Evolutionary conservation across 2,113 vertebrate genomes (phyloP), one percentile per base, ranked within the genome.

Genomic region (Dicerorhinus sumatrensis): DNA sequence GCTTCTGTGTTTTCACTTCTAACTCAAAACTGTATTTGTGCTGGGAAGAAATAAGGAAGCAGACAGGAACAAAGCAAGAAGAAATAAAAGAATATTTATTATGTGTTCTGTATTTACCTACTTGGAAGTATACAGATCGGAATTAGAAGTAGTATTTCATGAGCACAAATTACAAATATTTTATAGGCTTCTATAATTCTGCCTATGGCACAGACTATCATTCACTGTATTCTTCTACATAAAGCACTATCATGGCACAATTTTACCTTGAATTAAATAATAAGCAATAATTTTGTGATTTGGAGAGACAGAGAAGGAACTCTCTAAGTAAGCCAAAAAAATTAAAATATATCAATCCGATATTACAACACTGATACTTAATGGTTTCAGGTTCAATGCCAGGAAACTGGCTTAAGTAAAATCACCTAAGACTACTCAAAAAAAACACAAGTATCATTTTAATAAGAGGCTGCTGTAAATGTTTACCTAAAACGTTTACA

Each of bases 401-500:
- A 80, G 58, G 17, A 63, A 81, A 5, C 9, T 85, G 60, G 18
- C 46, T 96, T 77, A 27, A 94, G 16, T 65, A 72, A 96, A 95
- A 77, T 83, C n/a, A 72, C 13, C 20, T 62, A 91, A 72, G 39
- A 54, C 11, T 9, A 84, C 5, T 89, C 21, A 48, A 94, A 90
- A 79, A 17, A 33, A 16, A 6, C 16, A 29, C 87, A 69, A 70
- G 18, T 48, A 63, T 7, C 51, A 90, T 63, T 95, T 96, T 90
- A 73, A 91, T 62, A 92, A 89, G 23, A 7, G 48, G 5, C 11
- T 96, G 17, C 58, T 75, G 2, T 92, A 83, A 94, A 92, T 77
- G 9, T 89, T 96, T 97, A 91, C n/a, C 13, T 65, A 87, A 93
- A 90, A 51, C 14, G 80, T 25, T 72, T 62, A n/a, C 23, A 75